These are phyloP conservation scores for Capra hircus DNA, from an alignment of 2,113 vertebrate species.

Conservation along the genomic window DNA sequence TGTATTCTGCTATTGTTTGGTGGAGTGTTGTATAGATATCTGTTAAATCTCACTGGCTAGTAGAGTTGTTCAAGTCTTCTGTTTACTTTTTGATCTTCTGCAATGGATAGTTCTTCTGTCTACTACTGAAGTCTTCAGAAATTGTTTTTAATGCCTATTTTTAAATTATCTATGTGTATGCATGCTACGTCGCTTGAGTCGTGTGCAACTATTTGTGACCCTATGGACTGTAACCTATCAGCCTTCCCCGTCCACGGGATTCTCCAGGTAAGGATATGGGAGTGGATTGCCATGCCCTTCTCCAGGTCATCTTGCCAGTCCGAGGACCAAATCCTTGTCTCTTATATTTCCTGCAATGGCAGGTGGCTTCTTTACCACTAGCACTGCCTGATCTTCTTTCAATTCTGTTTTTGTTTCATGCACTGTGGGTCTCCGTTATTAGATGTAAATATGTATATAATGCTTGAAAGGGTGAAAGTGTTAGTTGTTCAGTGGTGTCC, in stretches of 20 bases:
- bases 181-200: too few species aligned
- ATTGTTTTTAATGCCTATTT: neutral
- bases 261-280: too few species aligned
- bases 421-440: neutral
- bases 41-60: neutral
- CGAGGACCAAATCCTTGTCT: neutral
- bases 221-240: too few species aligned
- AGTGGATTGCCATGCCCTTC: too few species aligned
- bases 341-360: neutral
- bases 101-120: neutral
- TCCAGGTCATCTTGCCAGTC: too few species aligned
- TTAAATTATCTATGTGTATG: neutral
- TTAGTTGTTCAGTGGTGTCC: neutral
- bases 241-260: too few species aligned
- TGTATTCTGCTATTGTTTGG: neutral
- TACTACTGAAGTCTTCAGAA: neutral
- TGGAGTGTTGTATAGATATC: neutral
- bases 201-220: too few species aligned
- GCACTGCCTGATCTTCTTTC: neutral
- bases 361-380: neutral
- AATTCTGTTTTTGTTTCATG: neutral
- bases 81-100: neutral
- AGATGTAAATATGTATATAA: neutral
- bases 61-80: neutral
- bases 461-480: neutral